Evolutionary conservation across 2,113 vertebrate species (phyloP), one percentile per base, ranked within the genome.

Genomic region (Craseonycteris thonglongyai): DNA sequence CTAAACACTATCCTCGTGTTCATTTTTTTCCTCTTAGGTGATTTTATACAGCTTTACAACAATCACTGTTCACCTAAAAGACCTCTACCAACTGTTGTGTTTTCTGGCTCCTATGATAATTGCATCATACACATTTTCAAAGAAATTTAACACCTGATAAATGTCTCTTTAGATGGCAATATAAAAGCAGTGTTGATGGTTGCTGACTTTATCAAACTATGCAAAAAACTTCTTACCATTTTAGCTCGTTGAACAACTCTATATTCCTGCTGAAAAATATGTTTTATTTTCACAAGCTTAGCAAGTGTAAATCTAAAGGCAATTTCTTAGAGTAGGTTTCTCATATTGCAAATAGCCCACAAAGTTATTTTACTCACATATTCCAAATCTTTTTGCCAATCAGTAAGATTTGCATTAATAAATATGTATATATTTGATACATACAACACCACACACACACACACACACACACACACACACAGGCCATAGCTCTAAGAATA

Each of bases 141-240:
- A 72, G 40, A 95, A 78, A 88, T 91, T 66, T 80, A 82, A 80
- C 63, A 78, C 78, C 16, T 59, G 58, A 93, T 69, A 89, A 89
- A 86, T 59, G 6, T 85, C 74, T 76, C 80, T 82, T 86, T 79
- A 94, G 61, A n/a, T 42, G 49, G 83, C 72, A 58, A 82, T 56
- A 13, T 24, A 58, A 56, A 33, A 68, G 19, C 28, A 24, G 5
- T 21, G 42, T 21, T 45, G 19, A 26, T 24, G 42, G 47, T 7
- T 72, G 24, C 30, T 45, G 56, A 68, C 26, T 68, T 85, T 89
- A 68, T n/a, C 58, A 54, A n/a, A 68, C 82, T 51, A 30, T 14
- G 33, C 9, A 88, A 54, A 76, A 84, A 84, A 82, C 19, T 78
- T 66, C 58, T 51, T 51, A 88, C 30, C 7, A 15, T 54, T n/a